phyloP scores from a whole-genome alignment of 2,113 vertebrate species.

The Melanerpes aurifrons region DNA sequence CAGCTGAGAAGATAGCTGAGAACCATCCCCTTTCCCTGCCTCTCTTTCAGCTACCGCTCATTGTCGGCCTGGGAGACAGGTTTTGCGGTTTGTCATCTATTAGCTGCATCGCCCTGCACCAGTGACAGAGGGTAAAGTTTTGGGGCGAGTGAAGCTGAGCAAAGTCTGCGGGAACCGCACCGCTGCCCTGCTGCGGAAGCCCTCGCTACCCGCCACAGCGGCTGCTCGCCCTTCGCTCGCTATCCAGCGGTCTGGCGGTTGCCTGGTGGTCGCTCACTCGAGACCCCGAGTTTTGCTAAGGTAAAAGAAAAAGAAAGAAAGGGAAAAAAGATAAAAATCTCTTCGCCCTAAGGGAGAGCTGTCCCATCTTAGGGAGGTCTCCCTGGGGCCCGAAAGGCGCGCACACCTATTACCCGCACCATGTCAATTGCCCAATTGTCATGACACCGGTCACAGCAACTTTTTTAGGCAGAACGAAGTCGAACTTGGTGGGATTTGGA shows the following conservation, averaged over 20 bases:
- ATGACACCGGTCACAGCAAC: conserved; percentile 35
- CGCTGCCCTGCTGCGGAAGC: not conserved
- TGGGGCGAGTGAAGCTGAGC: not conserved
- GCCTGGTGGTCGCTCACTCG: not conserved
- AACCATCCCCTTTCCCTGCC: not conserved
- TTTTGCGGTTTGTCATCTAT: not conserved
- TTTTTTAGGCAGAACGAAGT: conserved; percentile 32
- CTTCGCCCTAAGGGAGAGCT: not conserved
- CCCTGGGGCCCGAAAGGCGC: not conserved
- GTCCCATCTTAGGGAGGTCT: not conserved
- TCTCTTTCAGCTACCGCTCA: not conserved
- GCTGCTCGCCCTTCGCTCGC: not conserved
- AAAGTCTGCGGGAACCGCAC: not conserved
- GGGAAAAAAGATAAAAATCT: not conserved
- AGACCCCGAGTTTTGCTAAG: not conserved
- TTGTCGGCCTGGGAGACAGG: not conserved
- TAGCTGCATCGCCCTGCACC: not conserved
- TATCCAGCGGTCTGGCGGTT: not conserved
- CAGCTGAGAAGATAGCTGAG: not conserved
- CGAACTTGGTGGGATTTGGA: conserved; percentile 22
- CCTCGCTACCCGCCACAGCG: not conserved
- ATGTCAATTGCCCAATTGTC: conserved; percentile 3
- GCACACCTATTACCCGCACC: not conserved
- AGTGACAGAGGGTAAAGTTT: conserved; percentile 27
- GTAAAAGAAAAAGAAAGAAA: not conserved